Conservation (phyloP, 2,888 invertebrate genomes). For the Troilus luridus region DNA sequence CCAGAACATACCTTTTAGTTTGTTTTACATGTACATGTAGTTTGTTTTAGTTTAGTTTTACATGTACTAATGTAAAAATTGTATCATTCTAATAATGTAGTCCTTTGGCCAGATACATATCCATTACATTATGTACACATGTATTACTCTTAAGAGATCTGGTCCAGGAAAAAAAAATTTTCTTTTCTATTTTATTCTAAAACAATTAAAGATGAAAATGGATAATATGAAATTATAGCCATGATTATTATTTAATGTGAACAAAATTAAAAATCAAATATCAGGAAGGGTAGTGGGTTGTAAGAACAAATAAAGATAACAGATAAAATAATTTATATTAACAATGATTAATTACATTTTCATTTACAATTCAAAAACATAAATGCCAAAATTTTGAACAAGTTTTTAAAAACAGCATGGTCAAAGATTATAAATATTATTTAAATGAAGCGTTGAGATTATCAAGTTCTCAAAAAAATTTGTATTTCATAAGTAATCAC, state of each 20-base stretch:
- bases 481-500: not conserved
- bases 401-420: not conserved
- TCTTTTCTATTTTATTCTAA: not conserved
- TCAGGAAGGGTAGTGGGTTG: not conserved
- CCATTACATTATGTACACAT: no score
- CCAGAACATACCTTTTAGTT: no score
- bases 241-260: not conserved
- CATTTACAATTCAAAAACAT: not conserved
- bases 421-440: not conserved
- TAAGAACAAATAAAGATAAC: not conserved
- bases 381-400: not conserved
- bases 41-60: no score
- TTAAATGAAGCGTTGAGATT: not conserved
- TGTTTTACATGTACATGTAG: no score
- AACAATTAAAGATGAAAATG: not conserved
- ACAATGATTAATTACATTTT: constrained; percentile 1
- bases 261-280: not conserved
- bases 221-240: not conserved
- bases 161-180: no score
- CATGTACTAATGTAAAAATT: no score
- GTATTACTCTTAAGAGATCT: no score
- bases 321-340: not conserved
- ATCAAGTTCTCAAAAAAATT: not conserved
- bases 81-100: no score
- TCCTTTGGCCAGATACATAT: no score